Base-by-base conservation (phyloP, 2,888 invertebrate species). In the Gastrophysa polygoni region DNA sequence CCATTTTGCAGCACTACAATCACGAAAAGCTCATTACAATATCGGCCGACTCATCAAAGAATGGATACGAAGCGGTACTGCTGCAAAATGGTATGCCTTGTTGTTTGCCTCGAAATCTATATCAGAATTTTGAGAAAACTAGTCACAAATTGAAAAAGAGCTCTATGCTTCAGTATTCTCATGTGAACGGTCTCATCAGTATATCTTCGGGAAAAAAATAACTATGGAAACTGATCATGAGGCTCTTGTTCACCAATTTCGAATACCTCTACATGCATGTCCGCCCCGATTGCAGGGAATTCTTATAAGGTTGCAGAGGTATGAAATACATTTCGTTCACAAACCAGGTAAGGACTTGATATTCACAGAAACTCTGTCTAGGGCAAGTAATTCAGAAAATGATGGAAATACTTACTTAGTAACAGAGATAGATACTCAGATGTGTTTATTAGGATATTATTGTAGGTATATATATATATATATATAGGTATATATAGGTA, bases 201-300 rank as follows among this genome's bases (percentile, higher is more conserved):
- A 68, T 58, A 29, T 73, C 14, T 69, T 57, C 34, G 72, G 68
- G 16, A 62, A 63, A 54, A 34, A 50, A 38, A 54, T 71, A 16
- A 59, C 14, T 1, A 61, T 73, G 7, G 69, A 72, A 61, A 69
- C 67, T n/a, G 73, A 76, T 55, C 73, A 74, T 56, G 72, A 72
- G 32, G 72, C 75, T 5, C 51, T 73, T 11, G 68, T 70, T 34
- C 20, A 66, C n/a, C 71, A 74, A 18, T 66, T 68, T 18, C 69
- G 68, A 38, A 74, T 73, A 66, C 60, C 66, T 10, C 24, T 67
- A 34, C 11, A 55, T 32, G 17, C 43, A 34, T 60, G 61, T 32
- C 65, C 63, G 74, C 61, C 61, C 29, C 56, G 74, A 49, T 52
- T 75, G 8, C 74, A 75, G 66, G 64, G 69, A 58, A 75, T 74